These are phyloP conservation scores for Raphicerus campestris DNA, from an alignment of 2,113 vertebrate genomes.

Conservation along the genomic window DNA sequence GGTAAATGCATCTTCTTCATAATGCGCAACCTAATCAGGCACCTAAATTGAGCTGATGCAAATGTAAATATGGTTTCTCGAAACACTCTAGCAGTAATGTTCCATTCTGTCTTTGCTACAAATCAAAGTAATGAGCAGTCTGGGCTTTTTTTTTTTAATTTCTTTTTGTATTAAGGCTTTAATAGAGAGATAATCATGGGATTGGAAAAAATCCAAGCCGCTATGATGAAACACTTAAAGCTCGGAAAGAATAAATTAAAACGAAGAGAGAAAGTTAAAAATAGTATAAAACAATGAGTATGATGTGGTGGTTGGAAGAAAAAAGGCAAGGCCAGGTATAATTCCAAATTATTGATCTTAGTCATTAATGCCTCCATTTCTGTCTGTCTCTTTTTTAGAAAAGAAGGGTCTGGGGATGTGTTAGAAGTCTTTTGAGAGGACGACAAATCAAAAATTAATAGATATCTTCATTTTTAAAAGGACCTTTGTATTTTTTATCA, in stretches of 20 bases:
- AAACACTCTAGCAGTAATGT: slow-evolving; percentile 62
- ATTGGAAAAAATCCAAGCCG: slow-evolving; percentile 65
- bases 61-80: slow-evolving; percentile 74
- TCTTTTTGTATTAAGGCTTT: slow-evolving; percentile 76
- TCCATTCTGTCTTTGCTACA: slow-evolving; percentile 66
- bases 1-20: slow-evolving; percentile 69
- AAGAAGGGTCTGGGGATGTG: background rate
- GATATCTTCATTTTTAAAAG: background rate
- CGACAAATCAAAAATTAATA: background rate
- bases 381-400: background rate
- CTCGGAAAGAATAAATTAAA: slow-evolving; percentile 67
- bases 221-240: slow-evolving; percentile 67
- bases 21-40: slow-evolving; percentile 59
- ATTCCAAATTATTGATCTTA: background rate
- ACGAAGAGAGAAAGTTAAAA: slow-evolving; percentile 32
- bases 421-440: background rate
- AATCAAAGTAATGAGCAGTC: slow-evolving; percentile 73
- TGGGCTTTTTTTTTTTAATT: slow-evolving; percentile 41
- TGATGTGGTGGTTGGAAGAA: background rate
- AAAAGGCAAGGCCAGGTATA: background rate
- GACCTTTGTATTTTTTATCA: background rate
- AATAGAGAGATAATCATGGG: slow-evolving; percentile 73
- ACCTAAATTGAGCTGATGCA: slow-evolving; percentile 67
- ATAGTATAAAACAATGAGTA: slow-evolving; percentile 10
- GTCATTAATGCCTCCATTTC: background rate